Evolutionary conservation across 2,113 vertebrate species (phyloP), one percentile per base, ranked within the genome.

Genomic region (Syrmaticus mikado): DNA sequence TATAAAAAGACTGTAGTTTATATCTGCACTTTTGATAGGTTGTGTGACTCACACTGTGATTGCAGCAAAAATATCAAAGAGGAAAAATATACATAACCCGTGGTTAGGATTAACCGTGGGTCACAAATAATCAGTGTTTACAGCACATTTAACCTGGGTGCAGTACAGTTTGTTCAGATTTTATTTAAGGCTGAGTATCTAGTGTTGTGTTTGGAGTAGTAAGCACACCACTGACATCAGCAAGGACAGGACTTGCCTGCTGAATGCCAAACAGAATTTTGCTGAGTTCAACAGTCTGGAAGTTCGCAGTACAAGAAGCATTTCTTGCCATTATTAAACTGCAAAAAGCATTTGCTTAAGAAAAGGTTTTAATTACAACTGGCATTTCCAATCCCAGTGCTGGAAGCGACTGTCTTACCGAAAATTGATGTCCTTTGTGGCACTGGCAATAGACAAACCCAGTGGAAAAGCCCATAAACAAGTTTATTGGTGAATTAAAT

Each of bases 21-120:
- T 93, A 90, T 93, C 95, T 95, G 78, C 70, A 91, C 91, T 95
- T 97, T 78, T 95, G 97, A 96, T 94, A 97, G 92, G 94, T 91
- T 93, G 73, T 93, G 87, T 97, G 91, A 95, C 89, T 97, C 96
- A 91, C 73, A 86, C 81, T 95, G 85, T 87, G 92, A 96, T 97
- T 96, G 95, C 86, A 90, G 64, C 68, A 87, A 90, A 96, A 97
- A 94, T 88, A 92, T 52, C 53, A 52, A 80, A 84, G 77, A 89
- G 46, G 15, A 55, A 93, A 92, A 93, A 97, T 94, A 96, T 96
- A 96, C 94, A 96, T 95, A 96, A 95, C 88, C 91, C 57, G 82
- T 82, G 43, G 82, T 96, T 96, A 96, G 89, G 86, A 96, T 76
- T 97, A 96, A 97, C 87, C 62, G 62, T 19, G 79, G 90, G 73